These are phyloP conservation scores for Pseudochirops corinnae DNA, from an alignment of 2,797 vertebrate genomes.

Conservation along the genomic window DNA sequence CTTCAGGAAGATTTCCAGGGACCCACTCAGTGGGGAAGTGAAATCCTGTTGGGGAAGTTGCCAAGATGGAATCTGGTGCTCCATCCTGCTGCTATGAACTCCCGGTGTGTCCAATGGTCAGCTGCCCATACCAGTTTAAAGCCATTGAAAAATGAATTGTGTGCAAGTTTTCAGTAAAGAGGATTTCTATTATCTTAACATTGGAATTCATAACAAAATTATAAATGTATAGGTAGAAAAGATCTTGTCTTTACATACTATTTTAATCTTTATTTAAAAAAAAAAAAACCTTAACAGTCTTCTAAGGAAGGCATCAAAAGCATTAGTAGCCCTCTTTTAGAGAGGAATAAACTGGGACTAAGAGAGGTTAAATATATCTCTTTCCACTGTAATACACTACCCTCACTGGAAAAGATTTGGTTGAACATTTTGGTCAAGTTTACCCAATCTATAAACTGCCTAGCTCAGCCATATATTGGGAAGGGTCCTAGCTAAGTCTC, in stretches of 20 bases:
- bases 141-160: not conserved
- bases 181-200: not conserved
- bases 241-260: not conserved
- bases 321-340: not conserved
- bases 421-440: not conserved
- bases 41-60: constrained; percentile 47
- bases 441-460: not conserved
- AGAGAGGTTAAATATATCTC: not conserved
- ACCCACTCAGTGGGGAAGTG: constrained; percentile 29
- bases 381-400: not conserved
- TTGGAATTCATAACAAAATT: not conserved
- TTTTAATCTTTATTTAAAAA: not conserved
- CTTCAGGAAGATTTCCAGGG: constrained; percentile 66
- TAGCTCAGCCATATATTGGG: not conserved
- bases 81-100: not conserved
- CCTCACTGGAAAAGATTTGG: not conserved
- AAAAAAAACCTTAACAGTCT: not conserved
- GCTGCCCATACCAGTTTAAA: not conserved
- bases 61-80: not conserved
- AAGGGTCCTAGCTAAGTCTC: not conserved
- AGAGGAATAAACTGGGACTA: not conserved
- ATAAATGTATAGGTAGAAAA: not conserved
- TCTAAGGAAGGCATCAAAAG: not conserved
- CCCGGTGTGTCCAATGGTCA: not conserved
- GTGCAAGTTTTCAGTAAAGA: not conserved